phyloP scores from a whole-genome alignment of 2,888 invertebrate genomes.

The Eupithecia pulchellata region DNA sequence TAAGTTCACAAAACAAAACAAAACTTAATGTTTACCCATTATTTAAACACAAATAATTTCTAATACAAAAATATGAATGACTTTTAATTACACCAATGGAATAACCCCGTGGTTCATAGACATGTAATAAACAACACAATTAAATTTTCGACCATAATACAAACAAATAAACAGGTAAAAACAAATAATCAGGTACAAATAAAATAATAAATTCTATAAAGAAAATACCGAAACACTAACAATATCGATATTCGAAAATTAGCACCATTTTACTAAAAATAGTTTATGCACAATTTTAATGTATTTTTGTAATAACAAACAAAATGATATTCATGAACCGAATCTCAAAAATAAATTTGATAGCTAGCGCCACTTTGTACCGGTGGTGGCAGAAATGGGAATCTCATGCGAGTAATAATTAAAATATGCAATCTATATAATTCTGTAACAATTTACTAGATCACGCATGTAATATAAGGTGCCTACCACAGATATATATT shows the following conservation, averaged over 20 bases:
- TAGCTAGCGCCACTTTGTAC: neutral
- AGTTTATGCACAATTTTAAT: neutral
- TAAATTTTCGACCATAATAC: conserved; percentile 1
- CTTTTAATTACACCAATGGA: conserved; percentile 14
- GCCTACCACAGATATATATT: too few species aligned
- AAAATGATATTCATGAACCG: neutral
- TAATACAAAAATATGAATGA: conserved; percentile 6
- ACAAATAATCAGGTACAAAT: conserved; percentile 22
- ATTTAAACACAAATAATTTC: conserved; percentile 16
- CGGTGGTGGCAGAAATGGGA: neutral
- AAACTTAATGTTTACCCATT: conserved; percentile 23
- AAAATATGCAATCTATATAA: neutral
- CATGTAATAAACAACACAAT: conserved; percentile 11
- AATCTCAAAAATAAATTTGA: conserved; percentile 1
- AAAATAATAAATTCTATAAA: neutral
- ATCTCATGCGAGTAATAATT: neutral
- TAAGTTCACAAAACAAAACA: conserved; percentile 35
- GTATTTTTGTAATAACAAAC: neutral
- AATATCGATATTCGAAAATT: conserved; percentile 9
- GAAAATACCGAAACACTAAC: neutral
- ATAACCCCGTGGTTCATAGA: neutral
- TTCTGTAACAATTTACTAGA: neutral
- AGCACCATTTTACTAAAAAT: conserved; percentile 30
- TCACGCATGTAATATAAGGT: too few species aligned
- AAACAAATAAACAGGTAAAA: conserved; percentile 25